Evolutionary conservation across 1,140 invertebrate genomes (phyloP).

Genomic region (Caenorhabditis latens): DNA sequence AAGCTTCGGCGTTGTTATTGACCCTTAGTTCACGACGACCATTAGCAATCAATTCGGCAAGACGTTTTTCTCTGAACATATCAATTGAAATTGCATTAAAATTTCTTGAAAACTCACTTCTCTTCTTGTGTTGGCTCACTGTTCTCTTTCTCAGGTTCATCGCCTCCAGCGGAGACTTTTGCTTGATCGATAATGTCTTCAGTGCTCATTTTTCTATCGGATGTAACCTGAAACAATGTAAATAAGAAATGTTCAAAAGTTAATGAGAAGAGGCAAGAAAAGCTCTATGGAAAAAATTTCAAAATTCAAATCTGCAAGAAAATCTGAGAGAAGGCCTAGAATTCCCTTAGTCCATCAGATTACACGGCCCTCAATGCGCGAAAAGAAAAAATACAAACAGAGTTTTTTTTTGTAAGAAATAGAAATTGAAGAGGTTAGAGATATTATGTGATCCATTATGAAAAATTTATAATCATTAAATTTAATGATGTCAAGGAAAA

Average conservation of each 20-base stretch:
- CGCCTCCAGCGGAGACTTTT: background rate
- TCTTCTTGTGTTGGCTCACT: background rate
- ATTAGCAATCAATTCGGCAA: background rate
- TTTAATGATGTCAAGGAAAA: no score
- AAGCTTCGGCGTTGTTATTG: background rate
- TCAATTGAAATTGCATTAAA: no score
- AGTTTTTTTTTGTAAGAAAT: no score
- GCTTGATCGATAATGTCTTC: background rate
- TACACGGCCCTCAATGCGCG: no score
- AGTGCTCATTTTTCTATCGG: background rate
- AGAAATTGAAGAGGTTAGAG: no score
- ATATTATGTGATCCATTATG: no score
- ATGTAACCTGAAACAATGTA: slow-evolving; percentile 80
- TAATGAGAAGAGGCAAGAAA: background rate
- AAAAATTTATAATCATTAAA: no score
- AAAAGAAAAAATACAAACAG: no score
- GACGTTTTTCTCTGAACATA: slow-evolving; percentile 21
- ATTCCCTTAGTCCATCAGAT: no score
- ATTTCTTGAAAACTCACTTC: background rate
- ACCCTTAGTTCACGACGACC: slow-evolving; percentile 18
- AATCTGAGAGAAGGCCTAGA: no score
- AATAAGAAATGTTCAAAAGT: background rate
- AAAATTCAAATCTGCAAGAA: no score
- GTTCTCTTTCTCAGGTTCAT: background rate
- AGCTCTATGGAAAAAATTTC: no score